Conservation (phyloP, 2,113 vertebrate species). For the Tylochromis polylepis region DNA sequence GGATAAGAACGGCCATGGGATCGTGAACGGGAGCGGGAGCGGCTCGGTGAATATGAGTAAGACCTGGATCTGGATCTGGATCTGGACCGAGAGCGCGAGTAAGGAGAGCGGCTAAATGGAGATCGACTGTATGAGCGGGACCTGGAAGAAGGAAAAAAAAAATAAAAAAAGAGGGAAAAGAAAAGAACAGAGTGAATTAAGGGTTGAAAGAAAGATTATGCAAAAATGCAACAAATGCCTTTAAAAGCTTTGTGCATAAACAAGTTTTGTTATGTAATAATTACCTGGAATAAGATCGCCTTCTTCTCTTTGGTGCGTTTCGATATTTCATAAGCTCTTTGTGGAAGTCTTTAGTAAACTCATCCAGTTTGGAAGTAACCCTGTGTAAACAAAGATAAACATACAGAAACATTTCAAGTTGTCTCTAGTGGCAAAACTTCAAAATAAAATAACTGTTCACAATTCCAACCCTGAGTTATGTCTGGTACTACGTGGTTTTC, state of each 20-base stretch:
- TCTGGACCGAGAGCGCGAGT: conserved; percentile 86
- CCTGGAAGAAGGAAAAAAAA: conserved; percentile 75
- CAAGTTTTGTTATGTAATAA: not conserved
- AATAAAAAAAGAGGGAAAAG: too few relatives aligned
- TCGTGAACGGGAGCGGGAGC: conserved; percentile 76
- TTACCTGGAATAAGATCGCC: conserved; percentile 94
- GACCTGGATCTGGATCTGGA: conserved; percentile 83
- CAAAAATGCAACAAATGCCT: not conserved
- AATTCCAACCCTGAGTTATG: not conserved
- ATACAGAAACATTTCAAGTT: not conserved
- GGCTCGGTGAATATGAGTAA: conserved; percentile 76
- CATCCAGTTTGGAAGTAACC: conserved; percentile 97
- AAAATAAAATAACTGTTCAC: not conserved
- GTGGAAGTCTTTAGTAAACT: conserved; percentile 99
- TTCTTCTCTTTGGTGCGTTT: conserved; percentile 94
- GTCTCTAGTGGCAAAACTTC: not conserved
- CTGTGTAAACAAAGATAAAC: conserved; percentile 70
- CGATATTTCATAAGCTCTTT: conserved; percentile 99
- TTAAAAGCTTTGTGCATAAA: not conserved
- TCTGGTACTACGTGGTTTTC: not conserved
- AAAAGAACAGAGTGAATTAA: not conserved
- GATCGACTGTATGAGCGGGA: conserved; percentile 95
- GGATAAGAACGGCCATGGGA: conserved; percentile 91
- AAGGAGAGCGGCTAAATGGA: conserved; percentile 86
- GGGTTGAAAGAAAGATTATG: not conserved